phyloP scores from a whole-genome alignment of 2,888 invertebrate species.

The Acronicta alni region DNA sequence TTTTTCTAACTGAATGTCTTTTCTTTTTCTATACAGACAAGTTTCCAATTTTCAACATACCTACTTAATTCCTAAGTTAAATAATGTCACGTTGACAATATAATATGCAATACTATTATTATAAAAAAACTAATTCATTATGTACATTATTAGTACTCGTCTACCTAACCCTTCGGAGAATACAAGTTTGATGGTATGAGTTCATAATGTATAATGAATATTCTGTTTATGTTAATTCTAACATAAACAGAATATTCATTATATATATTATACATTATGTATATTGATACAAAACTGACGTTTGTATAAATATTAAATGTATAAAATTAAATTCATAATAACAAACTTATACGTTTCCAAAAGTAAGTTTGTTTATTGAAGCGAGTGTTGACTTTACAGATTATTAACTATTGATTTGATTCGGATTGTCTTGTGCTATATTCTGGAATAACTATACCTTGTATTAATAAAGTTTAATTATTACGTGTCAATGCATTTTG shows the following conservation, averaged over 20 bases:
- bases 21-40: slow-evolving; percentile 22
- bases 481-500: slow-evolving; percentile 3
- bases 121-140: no score
- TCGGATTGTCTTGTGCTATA: slow-evolving; percentile 14
- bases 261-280: no score
- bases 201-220: neutral
- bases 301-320: slow-evolving; percentile 7
- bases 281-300: neutral
- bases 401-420: neutral
- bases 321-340: slow-evolving; percentile 5
- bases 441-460: slow-evolving; percentile 9
- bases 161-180: no score
- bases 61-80: no score
- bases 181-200: slow-evolving; percentile 3
- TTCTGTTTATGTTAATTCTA: no score
- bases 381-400: neutral
- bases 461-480: slow-evolving; percentile 8
- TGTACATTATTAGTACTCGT: no score
- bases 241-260: no score
- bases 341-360: slow-evolving; percentile 16
- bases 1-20: slow-evolving; percentile 19
- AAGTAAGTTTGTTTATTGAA: slow-evolving; percentile 5
- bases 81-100: no score
- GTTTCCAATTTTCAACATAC: slow-evolving; percentile 24
- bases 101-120: no score